These are phyloP conservation scores for Lethrus apterus DNA, from an alignment of 1,140 invertebrate species.

Conservation along the genomic window DNA sequence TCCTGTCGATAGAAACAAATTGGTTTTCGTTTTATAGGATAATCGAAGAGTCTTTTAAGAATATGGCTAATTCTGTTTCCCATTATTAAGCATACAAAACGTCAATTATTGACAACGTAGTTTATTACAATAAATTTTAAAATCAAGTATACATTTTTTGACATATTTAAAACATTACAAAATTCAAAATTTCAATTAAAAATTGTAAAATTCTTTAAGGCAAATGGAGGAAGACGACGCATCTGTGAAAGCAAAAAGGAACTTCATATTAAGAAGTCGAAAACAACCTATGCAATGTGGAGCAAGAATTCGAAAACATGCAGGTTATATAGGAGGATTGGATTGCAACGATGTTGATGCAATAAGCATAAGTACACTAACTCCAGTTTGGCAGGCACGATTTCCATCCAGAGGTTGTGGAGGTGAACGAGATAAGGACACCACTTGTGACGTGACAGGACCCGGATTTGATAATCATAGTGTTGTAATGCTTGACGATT, in stretches of 20 bases:
- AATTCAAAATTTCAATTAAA: background rate
- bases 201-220: background rate
- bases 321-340: slow-evolving; percentile 6
- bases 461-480: slow-evolving; percentile 11
- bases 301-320: background rate
- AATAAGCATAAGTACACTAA: background rate
- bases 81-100: slow-evolving; percentile 17
- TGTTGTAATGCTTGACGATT: slow-evolving; percentile 15
- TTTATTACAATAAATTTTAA: no score
- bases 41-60: slow-evolving; percentile 42
- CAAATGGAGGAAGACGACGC: background rate
- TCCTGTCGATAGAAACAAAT: slow-evolving; percentile 48
- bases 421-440: slow-evolving; percentile 3
- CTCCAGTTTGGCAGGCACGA: background rate
- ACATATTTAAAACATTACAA: background rate
- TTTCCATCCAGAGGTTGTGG: background rate
- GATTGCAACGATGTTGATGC: background rate
- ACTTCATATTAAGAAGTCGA: background rate
- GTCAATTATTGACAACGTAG: no score
- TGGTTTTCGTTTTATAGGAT: slow-evolving; percentile 48
- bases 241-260: background rate
- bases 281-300: background rate
- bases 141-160: no score
- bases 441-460: slow-evolving; percentile 3
- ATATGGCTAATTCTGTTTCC: slow-evolving; percentile 25